Percentiles rank a stretch among this genome's conserved stretches.
Conservation (phyloP, 2,888 invertebrate species). For the Chaetogeoica ovagalla region DNA sequence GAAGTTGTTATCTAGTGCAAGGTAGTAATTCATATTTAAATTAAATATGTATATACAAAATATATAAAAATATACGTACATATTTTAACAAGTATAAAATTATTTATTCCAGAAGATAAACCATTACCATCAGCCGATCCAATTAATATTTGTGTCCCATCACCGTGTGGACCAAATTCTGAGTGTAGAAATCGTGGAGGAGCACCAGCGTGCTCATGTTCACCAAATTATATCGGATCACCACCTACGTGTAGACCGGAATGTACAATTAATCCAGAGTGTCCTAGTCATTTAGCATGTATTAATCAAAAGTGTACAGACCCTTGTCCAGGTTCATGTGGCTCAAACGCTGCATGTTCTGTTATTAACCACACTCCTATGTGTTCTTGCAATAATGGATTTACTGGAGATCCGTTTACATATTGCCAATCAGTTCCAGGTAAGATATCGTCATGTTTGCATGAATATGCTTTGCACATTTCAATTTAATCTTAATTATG, state of each 20-base stretch:
- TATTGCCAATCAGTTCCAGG: slow-evolving; percentile 67
- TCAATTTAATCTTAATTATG: slow-evolving; percentile 15
- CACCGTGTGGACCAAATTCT: slow-evolving; percentile 60
- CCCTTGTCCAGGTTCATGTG: slow-evolving; percentile 80
- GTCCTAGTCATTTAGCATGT: slow-evolving; percentile 72
- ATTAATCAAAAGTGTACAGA: slow-evolving; percentile 73
- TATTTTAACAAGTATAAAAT: not conserved
- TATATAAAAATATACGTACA: too few species aligned
- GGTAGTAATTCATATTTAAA: slow-evolving; percentile 58
- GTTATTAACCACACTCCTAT: slow-evolving; percentile 72
- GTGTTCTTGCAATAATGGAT: slow-evolving; percentile 70
- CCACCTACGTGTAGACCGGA: slow-evolving; percentile 72
- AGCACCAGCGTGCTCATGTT: slow-evolving; percentile 58
- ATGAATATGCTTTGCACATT: slow-evolving; percentile 36
- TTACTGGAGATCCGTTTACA: slow-evolving; percentile 73
- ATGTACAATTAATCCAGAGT: slow-evolving; percentile 75
- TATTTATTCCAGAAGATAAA: slow-evolving; percentile 18
- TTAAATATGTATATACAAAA: too few species aligned
- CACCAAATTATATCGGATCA: slow-evolving; percentile 58
- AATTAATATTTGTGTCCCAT: slow-evolving; percentile 68
- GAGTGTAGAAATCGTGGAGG: slow-evolving; percentile 59
- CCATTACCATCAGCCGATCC: slow-evolving; percentile 59
- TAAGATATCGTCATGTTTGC: slow-evolving; percentile 57
- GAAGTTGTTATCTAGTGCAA: slow-evolving; percentile 65
- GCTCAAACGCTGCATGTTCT: slow-evolving; percentile 73